These are phyloP conservation scores for Spheniscus mendiculus DNA, from an alignment of 2,113 vertebrate genomes.

Conservation along the genomic window DNA sequence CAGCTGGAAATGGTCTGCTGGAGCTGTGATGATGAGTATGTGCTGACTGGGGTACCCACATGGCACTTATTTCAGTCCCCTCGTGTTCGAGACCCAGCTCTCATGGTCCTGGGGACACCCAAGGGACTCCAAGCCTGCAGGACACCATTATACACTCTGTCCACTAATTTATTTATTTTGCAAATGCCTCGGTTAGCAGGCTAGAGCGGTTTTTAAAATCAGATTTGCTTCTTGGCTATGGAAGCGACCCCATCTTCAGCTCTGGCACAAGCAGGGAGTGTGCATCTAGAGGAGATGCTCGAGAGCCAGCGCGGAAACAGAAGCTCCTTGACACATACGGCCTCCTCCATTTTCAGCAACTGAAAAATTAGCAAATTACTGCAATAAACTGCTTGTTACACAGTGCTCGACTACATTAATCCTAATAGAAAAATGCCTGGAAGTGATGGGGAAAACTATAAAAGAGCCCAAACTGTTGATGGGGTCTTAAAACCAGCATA, in stretches of 20 bases:
- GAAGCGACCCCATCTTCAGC: not conserved
- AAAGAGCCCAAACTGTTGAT: not conserved
- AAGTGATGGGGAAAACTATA: not conserved
- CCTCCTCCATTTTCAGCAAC: not conserved
- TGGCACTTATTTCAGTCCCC: rapidly evolving
- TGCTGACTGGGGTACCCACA: not conserved
- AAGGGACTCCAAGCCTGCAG: not conserved
- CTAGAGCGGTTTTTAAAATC: not conserved
- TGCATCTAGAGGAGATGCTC: not conserved
- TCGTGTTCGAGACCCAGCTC: rapidly evolving
- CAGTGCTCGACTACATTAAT: not conserved
- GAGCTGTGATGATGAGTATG: not conserved
- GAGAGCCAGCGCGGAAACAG: not conserved
- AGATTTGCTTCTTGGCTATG: not conserved
- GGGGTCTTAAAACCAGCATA: conserved; percentile 4
- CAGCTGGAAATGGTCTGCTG: not conserved
- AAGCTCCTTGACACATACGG: not conserved
- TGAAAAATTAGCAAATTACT: not conserved
- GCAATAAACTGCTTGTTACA: not conserved
- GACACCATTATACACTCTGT: not conserved
- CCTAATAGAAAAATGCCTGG: conserved; percentile 14
- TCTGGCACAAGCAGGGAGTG: not conserved
- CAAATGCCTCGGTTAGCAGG: not conserved
- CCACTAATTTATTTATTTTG: not conserved
- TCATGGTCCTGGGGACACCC: rapidly evolving